A percentile compares a stretch with the other conserved stretches of the same genome.
Conservation (phyloP, 2,888 invertebrate genomes). For the Lithophane ornitopus region DNA sequence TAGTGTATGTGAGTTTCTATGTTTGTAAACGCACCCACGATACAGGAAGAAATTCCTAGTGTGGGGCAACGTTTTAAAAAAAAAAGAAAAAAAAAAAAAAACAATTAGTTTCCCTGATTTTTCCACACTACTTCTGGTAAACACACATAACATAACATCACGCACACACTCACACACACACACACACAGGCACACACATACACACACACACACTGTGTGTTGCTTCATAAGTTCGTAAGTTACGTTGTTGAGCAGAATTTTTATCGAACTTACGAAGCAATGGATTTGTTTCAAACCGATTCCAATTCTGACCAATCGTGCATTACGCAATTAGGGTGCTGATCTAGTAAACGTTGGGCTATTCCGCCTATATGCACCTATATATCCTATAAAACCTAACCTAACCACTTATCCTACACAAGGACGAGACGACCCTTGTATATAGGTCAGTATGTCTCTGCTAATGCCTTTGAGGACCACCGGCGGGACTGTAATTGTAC, state of each 20-base stretch:
- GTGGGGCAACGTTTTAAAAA: too few species aligned
- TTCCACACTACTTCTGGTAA: not conserved
- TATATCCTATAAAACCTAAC: not conserved
- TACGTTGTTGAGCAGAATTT: too few species aligned
- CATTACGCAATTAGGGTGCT: too few species aligned
- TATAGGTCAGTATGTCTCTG: conserved; percentile 43
- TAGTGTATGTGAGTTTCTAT: too few species aligned
- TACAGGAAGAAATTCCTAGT: too few species aligned
- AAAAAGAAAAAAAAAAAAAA: too few species aligned
- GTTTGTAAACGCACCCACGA: too few species aligned
- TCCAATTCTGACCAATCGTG: too few species aligned
- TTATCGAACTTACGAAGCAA: too few species aligned
- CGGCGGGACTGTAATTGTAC: conserved; percentile 15
- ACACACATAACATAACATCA: not conserved
- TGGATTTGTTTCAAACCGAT: too few species aligned
- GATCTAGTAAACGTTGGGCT: not conserved
- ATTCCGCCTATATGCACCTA: not conserved
- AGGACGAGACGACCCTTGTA: not conserved
- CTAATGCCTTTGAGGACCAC: conserved; percentile 20
- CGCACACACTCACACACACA: not conserved
- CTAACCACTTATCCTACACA: not conserved
- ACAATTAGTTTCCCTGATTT: not conserved
- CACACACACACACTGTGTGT: not conserved
- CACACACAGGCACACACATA: not conserved
- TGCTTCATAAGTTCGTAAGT: too few species aligned